phyloP scores from a whole-genome alignment of 2,113 vertebrate genomes.

The Nibea albiflora region DNA sequence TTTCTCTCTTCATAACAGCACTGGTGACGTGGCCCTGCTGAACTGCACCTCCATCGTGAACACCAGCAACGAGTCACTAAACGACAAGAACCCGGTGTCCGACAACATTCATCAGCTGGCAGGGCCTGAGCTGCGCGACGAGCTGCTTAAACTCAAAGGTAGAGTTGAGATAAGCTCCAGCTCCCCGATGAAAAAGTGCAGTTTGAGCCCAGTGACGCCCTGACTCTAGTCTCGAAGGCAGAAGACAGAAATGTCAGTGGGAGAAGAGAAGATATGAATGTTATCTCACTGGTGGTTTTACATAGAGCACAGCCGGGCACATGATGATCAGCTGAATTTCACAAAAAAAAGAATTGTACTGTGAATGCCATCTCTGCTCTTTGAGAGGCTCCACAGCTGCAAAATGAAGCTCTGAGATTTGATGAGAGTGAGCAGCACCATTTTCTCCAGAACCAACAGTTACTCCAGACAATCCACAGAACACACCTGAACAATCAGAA shows the following conservation, averaged over 20 bases:
- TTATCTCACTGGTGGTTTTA: background rate
- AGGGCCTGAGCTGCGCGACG: conserved; percentile 91
- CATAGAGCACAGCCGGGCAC: background rate
- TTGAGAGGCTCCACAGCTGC: background rate
- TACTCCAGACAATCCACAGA: too few species aligned
- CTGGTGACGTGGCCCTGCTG: conserved; percentile 91
- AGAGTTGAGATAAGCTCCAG: background rate
- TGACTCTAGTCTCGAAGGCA: background rate
- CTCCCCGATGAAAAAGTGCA: background rate
- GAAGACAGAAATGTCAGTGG: background rate
- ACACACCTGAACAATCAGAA: too few species aligned
- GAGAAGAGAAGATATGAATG: background rate
- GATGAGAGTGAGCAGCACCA: too few species aligned
- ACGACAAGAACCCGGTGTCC: conserved; percentile 94
- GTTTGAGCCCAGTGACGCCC: background rate
- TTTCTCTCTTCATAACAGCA: conserved; percentile 78
- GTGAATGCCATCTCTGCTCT: background rate
- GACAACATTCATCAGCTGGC: conserved; percentile 92
- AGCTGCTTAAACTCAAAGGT: conserved; percentile 97
- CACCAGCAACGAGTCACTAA: conserved; percentile 95
- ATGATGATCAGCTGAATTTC: conserved; percentile 14
- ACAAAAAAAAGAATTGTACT: background rate
- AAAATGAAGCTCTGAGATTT: background rate
- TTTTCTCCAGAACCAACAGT: too few species aligned
- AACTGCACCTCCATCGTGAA: conserved; percentile 96